Base-by-base conservation (phyloP, 2,888 invertebrate species). In the Tortricodes alternella region DNA sequence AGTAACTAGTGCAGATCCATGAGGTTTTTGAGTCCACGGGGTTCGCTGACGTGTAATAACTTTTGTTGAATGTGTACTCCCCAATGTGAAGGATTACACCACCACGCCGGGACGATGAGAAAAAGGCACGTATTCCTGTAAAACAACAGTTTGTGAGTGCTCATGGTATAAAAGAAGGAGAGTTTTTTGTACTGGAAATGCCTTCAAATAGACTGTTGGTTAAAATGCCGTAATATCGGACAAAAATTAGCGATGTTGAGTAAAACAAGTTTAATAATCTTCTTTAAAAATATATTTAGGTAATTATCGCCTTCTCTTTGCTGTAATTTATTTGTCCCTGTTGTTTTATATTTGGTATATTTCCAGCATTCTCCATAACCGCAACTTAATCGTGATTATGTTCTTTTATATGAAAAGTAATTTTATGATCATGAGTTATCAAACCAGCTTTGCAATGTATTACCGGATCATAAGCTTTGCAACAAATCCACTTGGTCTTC, bases 1-100 rank as follows among this genome's bases (percentile, higher is more conserved):
- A 73, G 59, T 73, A 71, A 2, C 61, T 60, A 0, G 72, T 76
- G 35, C 78, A 78, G 46, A 70, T 71, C 78, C 78, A 78, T 2
- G 65, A 62, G 2, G 53, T 58, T 16, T 56, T 69, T 1, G 48
- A 48, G 23, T 39, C 56, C 37, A 15, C 62, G 59, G 9, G 58
- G 21, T 49, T 53, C 1, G 56, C 41, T 3, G 50, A 53, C 13
- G 29, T 38, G 21, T 58, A 41, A 43, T 56, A 56, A 15, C 70
- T 68, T 59, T 65, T 69, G 61, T 79, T 69, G 50, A 64, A 80
- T 18, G 66, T 71, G 53, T 73, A 72, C 2, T 64, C 59, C 0
- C 70, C 67, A 35, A 71, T 46, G 56, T 77, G 71, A 27, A 80
- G 62, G 11, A 76, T 61, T 0, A 61, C 49, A 0, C 77, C 77